Evolutionary conservation across 2,888 invertebrate genomes (phyloP).

Genomic region (Scaptomyza reducta): DNA sequence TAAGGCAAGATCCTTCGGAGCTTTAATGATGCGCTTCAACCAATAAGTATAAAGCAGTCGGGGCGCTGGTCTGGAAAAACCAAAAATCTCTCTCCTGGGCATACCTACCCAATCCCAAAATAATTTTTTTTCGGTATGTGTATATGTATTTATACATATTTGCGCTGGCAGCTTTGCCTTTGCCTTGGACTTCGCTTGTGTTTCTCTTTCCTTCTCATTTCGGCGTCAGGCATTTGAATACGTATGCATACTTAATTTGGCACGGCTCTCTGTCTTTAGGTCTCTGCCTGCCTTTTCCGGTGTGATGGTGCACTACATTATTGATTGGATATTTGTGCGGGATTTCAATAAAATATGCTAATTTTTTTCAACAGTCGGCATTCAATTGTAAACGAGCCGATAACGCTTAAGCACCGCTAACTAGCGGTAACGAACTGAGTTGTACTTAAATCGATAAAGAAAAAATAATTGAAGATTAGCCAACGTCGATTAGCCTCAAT

Average conservation of each 20-base stretch:
- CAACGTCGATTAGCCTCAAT: background rate
- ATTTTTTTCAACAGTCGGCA: conserved; percentile 60
- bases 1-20: conserved; percentile 25
- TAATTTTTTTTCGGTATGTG: conserved; percentile 34
- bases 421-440: conserved; percentile 31
- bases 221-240: conserved; percentile 69
- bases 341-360: conserved; percentile 80
- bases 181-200: conserved; percentile 43
- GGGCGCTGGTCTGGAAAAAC: conserved; percentile 64
- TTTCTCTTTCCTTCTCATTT: conserved; percentile 3
- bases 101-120: conserved; percentile 23
- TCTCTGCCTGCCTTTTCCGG: conserved; percentile 50
- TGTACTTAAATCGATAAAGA: background rate
- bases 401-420: conserved; percentile 41
- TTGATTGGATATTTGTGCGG: conserved; percentile 78
- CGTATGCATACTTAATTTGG: conserved; percentile 78
- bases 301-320: conserved; percentile 67
- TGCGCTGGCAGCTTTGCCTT: conserved; percentile 26
- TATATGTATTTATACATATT: conserved; percentile 33
- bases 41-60: conserved; percentile 33
- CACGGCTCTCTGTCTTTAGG: conserved; percentile 45
- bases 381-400: conserved; percentile 52
- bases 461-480: background rate
- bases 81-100: conserved; percentile 73
- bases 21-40: conserved; percentile 70